phyloP scores from a whole-genome alignment of 2,888 invertebrate genomes.

The Apodemia mormo region DNA sequence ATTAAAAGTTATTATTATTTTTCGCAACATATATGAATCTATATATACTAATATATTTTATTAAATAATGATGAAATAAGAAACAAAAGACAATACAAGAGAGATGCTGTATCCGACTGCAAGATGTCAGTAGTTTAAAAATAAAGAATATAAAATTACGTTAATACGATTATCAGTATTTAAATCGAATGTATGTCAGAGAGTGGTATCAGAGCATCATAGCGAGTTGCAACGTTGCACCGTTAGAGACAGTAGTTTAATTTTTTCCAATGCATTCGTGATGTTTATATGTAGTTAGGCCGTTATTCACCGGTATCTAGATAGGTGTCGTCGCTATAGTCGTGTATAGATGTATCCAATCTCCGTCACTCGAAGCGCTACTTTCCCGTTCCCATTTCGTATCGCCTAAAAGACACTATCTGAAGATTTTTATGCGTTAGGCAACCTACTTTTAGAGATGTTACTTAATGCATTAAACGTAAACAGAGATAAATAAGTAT shows the following conservation, averaged over 20 bases:
- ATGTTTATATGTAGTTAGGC: slow-evolving; percentile 47
- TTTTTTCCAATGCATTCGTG: slow-evolving; percentile 62
- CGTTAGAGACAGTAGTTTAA: slow-evolving; percentile 53
- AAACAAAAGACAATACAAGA: too few relatives aligned
- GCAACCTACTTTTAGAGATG: background rate
- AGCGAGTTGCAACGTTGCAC: slow-evolving; percentile 51
- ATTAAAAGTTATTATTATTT: too few relatives aligned
- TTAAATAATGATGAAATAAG: too few relatives aligned
- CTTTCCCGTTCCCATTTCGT: slow-evolving; percentile 45
- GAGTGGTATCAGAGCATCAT: slow-evolving; percentile 38
- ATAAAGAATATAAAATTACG: background rate
- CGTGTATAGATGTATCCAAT: slow-evolving; percentile 48
- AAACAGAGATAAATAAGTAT: background rate
- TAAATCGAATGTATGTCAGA: slow-evolving; percentile 33
- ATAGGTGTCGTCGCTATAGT: slow-evolving; percentile 59
- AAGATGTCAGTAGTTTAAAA: too few relatives aligned
- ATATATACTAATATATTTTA: too few relatives aligned
- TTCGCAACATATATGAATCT: too few relatives aligned
- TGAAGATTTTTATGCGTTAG: background rate
- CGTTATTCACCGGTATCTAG: slow-evolving; percentile 62
- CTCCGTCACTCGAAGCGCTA: slow-evolving; percentile 43
- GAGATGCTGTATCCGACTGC: too few relatives aligned
- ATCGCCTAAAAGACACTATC: slow-evolving; percentile 13
- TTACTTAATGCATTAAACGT: background rate
- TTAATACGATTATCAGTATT: slow-evolving; percentile 23